Conservation (phyloP, 2,888 invertebrate genomes). For the Heliconius aoede region DNA sequence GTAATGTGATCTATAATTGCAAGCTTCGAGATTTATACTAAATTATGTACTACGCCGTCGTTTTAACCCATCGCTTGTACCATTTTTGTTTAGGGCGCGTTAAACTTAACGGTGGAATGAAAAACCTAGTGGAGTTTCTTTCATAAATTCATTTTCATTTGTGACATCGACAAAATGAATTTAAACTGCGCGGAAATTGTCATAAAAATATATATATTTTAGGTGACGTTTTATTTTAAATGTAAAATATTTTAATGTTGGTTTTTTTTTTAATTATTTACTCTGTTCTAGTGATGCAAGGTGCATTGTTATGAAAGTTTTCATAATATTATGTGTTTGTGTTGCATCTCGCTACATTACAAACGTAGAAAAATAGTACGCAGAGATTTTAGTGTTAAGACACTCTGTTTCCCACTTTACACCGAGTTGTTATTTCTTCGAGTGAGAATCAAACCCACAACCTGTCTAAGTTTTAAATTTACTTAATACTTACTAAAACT, state of each 20-base stretch:
- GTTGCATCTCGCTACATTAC: no score
- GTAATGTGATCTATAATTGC: conserved; percentile 32
- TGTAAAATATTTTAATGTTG: neutral
- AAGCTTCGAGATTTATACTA: conserved; percentile 44
- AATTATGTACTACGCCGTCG: conserved; percentile 57
- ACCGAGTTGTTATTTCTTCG: no score
- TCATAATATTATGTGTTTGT: no score
- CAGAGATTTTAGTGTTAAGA: no score
- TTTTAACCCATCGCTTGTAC: conserved; percentile 58
- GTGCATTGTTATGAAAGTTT: neutral
- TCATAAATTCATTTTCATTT: conserved; percentile 40
- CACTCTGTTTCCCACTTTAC: no score
- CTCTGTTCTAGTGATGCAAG: neutral
- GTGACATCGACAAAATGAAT: conserved; percentile 34
- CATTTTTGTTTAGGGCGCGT: conserved; percentile 58
- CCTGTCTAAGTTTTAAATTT: neutral
- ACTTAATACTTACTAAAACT: conserved; percentile 2
- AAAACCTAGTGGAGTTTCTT: conserved; percentile 41
- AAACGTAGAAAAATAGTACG: no score
- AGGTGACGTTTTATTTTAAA: conserved; percentile 10
- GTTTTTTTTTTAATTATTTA: neutral
- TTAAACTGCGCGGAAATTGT: conserved; percentile 28
- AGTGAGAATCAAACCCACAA: no score
- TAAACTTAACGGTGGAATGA: conserved; percentile 54
- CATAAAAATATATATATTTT: conserved; percentile 13